Percentiles rank a stretch among this genome's conserved stretches.
phyloP scores from a whole-genome alignment of 2,797 vertebrate genomes.

The Acanthurus leucopareius region DNA sequence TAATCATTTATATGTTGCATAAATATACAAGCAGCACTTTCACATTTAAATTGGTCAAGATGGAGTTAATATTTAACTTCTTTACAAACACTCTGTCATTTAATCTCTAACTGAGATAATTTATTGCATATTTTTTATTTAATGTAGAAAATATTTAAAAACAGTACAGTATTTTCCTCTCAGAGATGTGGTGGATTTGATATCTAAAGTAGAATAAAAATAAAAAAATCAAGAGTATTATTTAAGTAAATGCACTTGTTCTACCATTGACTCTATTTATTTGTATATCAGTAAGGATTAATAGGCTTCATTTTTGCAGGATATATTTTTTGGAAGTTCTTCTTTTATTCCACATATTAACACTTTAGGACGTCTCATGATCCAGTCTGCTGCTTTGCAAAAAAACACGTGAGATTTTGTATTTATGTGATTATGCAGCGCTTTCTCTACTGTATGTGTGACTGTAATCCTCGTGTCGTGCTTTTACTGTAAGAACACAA shows the following conservation, averaged over 20 bases:
- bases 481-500: conserved; percentile 48
- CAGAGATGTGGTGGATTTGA: background rate
- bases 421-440: conserved; percentile 43
- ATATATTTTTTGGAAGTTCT: background rate
- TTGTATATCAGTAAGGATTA: background rate
- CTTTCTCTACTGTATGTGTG: conserved; percentile 27
- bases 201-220: background rate
- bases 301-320: no score
- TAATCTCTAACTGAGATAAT: background rate
- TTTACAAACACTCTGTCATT: background rate
- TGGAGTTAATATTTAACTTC: background rate
- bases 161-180: background rate
- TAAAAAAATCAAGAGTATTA: background rate
- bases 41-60: background rate
- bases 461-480: conserved; percentile 42
- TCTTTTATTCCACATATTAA: background rate
- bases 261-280: background rate
- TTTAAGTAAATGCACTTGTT: background rate
- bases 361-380: conserved; percentile 31
- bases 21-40: background rate
- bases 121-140: background rate
- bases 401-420: background rate
- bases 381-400: background rate
- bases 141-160: background rate
- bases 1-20: no score